Base-by-base conservation (phyloP, 2,113 vertebrate genomes). In the Stigmatopora argus region DNA sequence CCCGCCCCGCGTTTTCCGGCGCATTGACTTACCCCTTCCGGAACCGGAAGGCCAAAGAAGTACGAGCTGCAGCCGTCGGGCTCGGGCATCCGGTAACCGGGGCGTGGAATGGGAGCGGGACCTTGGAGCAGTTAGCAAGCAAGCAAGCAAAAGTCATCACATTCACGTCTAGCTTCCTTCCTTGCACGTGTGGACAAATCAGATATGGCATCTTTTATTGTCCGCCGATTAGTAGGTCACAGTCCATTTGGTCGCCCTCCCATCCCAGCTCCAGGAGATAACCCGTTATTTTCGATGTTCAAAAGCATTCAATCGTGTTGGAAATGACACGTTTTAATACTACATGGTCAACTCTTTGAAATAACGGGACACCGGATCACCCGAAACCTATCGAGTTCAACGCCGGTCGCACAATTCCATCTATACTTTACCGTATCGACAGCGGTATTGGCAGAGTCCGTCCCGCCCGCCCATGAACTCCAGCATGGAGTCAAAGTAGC, bases 41-140 rank as follows among this genome's bases (percentile, higher is more conserved):
- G 95, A 89, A 96, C 79, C 83, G 96, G 95, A 80, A 98, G 89
- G 76, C 95, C 95, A 76, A 98, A 89, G 81, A 98, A 97, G 79
- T 95, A 91, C 74, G 95, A 93, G 71, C 91, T 90, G 45, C 95
- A 98, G 66, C 95, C 95, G 0, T 98, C 89, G 51, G 95, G 95
- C 60, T 94, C 93, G 21, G 94, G 92, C 64, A 92, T 87, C 73
- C 94, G 91, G 85, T 91, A 98, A 58, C 92, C 92, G 1, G 93
- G 89, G 60, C 95, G 93, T 1, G 95, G 93, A 84, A 95, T 72
- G 4, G 95, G 94, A 74, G 93, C 92, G 83, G 95, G 95, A 64
- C 95, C 95, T 98, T 79, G 61, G 75, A 56, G 49, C 21, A 57
- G 46, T 2, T 1, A 31, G 26, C 26, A 31, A 31, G 26, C 1